Percentiles rank a stretch among this genome's conserved stretches.
These are phyloP conservation scores for Tiliacea aurago DNA, from an alignment of 2,888 invertebrate species.

Conservation along the genomic window DNA sequence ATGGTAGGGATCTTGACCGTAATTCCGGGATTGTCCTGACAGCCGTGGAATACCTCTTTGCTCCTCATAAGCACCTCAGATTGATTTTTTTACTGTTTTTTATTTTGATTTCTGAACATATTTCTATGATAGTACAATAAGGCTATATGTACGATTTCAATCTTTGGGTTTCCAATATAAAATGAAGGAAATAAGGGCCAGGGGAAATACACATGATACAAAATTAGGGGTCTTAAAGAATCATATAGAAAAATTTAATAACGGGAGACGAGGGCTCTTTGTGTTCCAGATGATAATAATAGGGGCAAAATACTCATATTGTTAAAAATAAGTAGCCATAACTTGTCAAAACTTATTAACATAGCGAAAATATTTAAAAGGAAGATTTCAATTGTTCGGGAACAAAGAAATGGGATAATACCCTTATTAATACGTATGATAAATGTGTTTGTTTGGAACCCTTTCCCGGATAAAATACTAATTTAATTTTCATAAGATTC, in stretches of 20 bases:
- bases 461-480: neutral
- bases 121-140: too few relatives aligned
- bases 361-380: slow-evolving; percentile 37
- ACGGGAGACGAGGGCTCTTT: slow-evolving; percentile 21
- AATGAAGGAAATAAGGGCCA: slow-evolving; percentile 8
- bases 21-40: too few relatives aligned
- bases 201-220: slow-evolving; percentile 18
- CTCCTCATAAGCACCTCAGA: too few relatives aligned
- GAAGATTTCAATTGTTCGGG: slow-evolving; percentile 32
- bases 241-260: slow-evolving; percentile 23
- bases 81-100: too few relatives aligned
- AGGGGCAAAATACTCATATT: slow-evolving; percentile 34
- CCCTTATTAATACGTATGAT: slow-evolving; percentile 22
- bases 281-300: slow-evolving; percentile 34
- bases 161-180: slow-evolving; percentile 25
- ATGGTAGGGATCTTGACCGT: too few relatives aligned
- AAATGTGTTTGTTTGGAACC: slow-evolving; percentile 8
- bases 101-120: too few relatives aligned
- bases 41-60: too few relatives aligned
- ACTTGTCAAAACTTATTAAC: slow-evolving; percentile 45
- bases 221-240: slow-evolving; percentile 35
- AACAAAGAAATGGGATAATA: slow-evolving; percentile 12
- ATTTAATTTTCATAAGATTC: too few relatives aligned
- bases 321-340: slow-evolving; percentile 49
- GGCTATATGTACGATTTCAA: too few relatives aligned